These are phyloP conservation scores for Phrynosoma platyrhinos DNA, from an alignment of 2,113 vertebrate species.

Conservation along the genomic window DNA sequence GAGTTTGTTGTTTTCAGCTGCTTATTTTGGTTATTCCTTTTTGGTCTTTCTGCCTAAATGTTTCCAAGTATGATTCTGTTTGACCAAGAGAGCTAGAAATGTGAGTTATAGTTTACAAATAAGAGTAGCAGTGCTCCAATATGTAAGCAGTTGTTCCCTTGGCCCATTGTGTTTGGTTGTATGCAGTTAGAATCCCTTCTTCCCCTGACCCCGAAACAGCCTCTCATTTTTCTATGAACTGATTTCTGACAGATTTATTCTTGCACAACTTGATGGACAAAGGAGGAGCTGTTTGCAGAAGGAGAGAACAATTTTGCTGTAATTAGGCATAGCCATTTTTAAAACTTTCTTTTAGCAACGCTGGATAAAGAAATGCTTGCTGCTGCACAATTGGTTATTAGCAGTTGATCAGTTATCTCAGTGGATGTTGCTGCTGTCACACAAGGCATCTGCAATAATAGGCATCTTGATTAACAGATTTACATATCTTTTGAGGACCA, in stretches of 20 bases:
- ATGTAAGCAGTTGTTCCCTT: background rate
- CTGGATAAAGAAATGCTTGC: conserved; percentile 77
- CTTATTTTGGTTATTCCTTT: background rate
- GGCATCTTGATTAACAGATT: conserved; percentile 85
- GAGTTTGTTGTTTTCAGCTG: background rate
- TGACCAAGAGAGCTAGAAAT: background rate
- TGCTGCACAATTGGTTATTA: conserved; percentile 82
- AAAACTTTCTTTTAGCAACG: conserved; percentile 74
- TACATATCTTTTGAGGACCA: conserved; percentile 84
- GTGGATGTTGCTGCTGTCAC: conserved; percentile 73
- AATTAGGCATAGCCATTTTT: conserved; percentile 69
- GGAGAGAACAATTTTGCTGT: conserved; percentile 77
- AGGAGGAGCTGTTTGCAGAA: conserved; percentile 58
- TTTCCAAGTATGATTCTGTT: background rate
- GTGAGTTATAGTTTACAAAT: background rate
- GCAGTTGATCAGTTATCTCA: conserved; percentile 83
- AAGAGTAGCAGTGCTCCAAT: too few relatives aligned
- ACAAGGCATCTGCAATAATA: conserved; percentile 76
- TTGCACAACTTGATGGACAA: conserved; percentile 39
- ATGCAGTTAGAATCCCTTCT: background rate
- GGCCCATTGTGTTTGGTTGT: background rate
- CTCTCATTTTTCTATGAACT: conserved; percentile 35
- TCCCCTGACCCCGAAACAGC: background rate
- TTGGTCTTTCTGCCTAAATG: background rate
- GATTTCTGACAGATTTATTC: conserved; percentile 44